Evolutionary conservation across 2,888 invertebrate species (phyloP).

Genomic region (Dolomedes plantarius): DNA sequence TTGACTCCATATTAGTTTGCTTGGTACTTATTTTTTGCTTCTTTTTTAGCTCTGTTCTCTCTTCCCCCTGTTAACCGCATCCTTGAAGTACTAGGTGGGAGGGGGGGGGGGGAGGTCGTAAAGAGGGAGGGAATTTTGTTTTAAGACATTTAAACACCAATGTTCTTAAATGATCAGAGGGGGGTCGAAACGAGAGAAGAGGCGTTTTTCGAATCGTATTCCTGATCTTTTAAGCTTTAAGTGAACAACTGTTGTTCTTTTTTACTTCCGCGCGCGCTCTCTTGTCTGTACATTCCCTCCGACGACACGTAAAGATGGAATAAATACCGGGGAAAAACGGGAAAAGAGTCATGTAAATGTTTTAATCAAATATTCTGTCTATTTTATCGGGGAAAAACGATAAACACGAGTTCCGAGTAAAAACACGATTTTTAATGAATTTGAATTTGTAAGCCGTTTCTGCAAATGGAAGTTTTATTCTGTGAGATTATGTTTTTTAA

Average conservation of each 20-base stretch:
- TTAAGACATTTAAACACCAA: constrained; percentile 70
- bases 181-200: constrained; percentile 24
- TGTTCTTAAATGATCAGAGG: constrained; percentile 67
- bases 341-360: constrained; percentile 60
- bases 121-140: constrained; percentile 46
- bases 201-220: constrained; percentile 65
- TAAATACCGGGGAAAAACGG: constrained; percentile 25
- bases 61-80: constrained; percentile 15
- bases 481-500: constrained; percentile 20
- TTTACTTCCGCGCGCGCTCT: background rate
- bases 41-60: constrained; percentile 30
- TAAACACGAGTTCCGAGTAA: constrained; percentile 46
- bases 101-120: background rate
- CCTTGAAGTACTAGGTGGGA: background rate
- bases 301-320: constrained; percentile 32
- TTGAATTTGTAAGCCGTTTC: constrained; percentile 66
- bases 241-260: constrained; percentile 69
- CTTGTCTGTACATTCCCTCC: background rate
- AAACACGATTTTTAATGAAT: constrained; percentile 69
- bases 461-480: constrained; percentile 63
- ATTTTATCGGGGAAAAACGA: constrained; percentile 37
- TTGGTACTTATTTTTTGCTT: constrained; percentile 26
- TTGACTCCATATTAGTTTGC: constrained; percentile 71
- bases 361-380: constrained; percentile 65
- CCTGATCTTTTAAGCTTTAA: constrained; percentile 67